Conservation (phyloP, 2,797 vertebrate genomes). For the Telmatherina bonti region DNA sequence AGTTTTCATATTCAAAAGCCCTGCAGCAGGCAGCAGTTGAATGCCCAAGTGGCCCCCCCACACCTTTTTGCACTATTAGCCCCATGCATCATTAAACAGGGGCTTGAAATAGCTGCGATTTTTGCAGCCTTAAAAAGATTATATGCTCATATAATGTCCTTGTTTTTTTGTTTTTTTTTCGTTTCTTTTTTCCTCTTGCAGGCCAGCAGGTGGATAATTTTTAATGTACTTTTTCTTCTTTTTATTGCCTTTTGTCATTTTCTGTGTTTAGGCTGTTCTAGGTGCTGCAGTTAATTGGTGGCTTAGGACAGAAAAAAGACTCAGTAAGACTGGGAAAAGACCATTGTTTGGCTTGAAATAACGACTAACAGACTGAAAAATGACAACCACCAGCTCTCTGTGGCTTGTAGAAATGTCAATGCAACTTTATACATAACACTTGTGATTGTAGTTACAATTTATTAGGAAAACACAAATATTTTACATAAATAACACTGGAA, state of each 20-base stretch:
- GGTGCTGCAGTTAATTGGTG: background rate
- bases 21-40: constrained; percentile 53
- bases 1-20: constrained; percentile 64
- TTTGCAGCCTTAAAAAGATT: constrained; percentile 56
- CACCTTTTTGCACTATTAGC: constrained; percentile 65
- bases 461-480: too few relatives aligned
- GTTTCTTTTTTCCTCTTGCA: constrained; percentile 6
- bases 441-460: too few relatives aligned
- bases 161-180: too few relatives aligned
- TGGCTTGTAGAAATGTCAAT: background rate
- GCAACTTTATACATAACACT: too few relatives aligned
- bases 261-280: background rate
- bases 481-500: too few relatives aligned
- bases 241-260: constrained; percentile 12
- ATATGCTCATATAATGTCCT: constrained; percentile 43
- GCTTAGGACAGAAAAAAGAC: background rate
- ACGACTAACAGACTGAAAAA: background rate
- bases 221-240: constrained; percentile 8
- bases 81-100: constrained; percentile 66
- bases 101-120: constrained; percentile 52
- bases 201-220: constrained; percentile 34
- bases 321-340: background rate
- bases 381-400: background rate
- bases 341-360: background rate
- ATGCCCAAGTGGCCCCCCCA: constrained; percentile 61